Base-by-base conservation (phyloP, 2,113 vertebrate species). In the Megaceryle torquata region DNA sequence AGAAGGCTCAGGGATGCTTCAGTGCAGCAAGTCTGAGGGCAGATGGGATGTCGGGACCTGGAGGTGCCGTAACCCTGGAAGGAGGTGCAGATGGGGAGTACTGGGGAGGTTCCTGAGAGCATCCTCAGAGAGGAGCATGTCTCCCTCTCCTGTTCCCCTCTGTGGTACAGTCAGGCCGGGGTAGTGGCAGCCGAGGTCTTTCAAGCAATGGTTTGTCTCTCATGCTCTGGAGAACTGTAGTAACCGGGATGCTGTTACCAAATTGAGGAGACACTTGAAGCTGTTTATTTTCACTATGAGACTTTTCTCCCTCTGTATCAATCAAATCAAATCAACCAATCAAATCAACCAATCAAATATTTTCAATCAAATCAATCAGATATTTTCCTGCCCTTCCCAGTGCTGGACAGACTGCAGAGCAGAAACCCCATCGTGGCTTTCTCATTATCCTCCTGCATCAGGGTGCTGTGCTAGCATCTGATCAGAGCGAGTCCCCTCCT, bases 141-240 rank as follows among this genome's bases (percentile, higher is more conserved):
- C 79, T 91, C 64, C 88, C 82, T 90, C 60, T 91, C 82, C 89
- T 91, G 79, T 89, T 91, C 50, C 64, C 22, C 43, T 84, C 33
- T 60, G 48, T 5, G 1, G 4, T 78, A 68, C 46, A 11, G 13
- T 68, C 57, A 48, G 54, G 46, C 67, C 59, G 72, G 60, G 57
- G 20, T 59, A 63, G 54, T 67, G 50, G 22, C 50, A 92, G 60
- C 15, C 5, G 3, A 83, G 64, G 56, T 71, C n/a, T 86, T 83
- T 63, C 20, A 68, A 44, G 57, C 33, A 56, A 16, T 74, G 56
- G 35, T 83, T 86, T 51, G 13, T 71, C 79, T 74, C 86, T 86
- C 21, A 28, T 61, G 51, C 60, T 93, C 20, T 2, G 8, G 75
- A 93, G 74, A 43, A 39, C 39, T 81, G 29, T n/a, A 54, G 68